Evolutionary conservation across 2,113 vertebrate genomes (phyloP).

Genomic region (Monarcha castaneiventris): DNA sequence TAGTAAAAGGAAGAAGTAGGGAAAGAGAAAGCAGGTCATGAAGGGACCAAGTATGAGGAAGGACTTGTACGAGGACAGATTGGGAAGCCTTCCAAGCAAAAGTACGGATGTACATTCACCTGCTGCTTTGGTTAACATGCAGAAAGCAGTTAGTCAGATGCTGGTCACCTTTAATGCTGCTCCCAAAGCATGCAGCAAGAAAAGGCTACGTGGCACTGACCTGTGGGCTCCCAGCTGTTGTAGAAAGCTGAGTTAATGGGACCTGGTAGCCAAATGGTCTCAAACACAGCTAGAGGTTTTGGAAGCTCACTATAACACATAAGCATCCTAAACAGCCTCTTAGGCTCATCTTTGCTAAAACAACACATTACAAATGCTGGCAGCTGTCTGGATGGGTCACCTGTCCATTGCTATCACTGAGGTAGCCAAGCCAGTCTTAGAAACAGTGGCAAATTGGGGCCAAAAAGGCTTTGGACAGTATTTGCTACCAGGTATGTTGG

Average conservation of each 20-base stretch:
- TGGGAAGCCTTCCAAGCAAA: background rate
- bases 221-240: background rate
- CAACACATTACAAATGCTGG: background rate
- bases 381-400: background rate
- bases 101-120: background rate
- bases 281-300: background rate
- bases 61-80: background rate
- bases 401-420: background rate
- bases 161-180: background rate
- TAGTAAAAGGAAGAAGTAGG: background rate
- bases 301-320: background rate
- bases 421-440: background rate
- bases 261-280: background rate
- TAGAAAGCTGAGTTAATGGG: background rate
- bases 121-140: background rate
- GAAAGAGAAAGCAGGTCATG: background rate
- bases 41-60: background rate
- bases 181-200: background rate
- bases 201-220: background rate
- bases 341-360: background rate
- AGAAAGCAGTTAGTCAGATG: background rate
- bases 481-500: background rate
- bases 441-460: background rate
- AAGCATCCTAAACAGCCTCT: background rate
- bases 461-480: background rate